phyloP scores from a whole-genome alignment of 2,113 vertebrate genomes.

The Chiloscyllium plagiosum region DNA sequence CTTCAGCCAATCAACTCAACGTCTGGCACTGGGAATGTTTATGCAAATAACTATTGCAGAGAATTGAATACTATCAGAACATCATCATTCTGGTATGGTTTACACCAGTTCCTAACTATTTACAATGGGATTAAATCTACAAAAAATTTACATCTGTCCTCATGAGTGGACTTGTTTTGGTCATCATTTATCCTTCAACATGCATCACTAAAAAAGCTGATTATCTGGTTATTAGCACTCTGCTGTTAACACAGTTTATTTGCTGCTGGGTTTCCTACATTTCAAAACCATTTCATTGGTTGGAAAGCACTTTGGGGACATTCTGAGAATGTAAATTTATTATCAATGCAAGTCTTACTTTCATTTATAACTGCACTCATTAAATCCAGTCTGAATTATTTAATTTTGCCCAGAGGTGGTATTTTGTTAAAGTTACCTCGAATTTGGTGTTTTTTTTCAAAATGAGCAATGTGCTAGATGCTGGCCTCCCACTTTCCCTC shows the following conservation, averaged over 20 bases:
- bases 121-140: background rate
- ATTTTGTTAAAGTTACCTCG: background rate
- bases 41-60: background rate
- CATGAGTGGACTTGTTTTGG: background rate
- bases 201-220: background rate
- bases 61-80: background rate
- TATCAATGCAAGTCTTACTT: background rate
- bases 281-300: background rate
- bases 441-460: background rate
- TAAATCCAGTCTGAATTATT: background rate
- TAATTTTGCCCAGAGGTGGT: background rate
- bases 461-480: no score
- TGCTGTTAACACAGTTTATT: background rate
- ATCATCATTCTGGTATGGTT: background rate
- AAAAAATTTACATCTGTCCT: background rate
- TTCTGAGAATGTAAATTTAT: background rate
- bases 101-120: slow-evolving; percentile 7
- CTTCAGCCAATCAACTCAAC: background rate
- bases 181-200: background rate
- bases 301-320: background rate
- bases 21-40: background rate
- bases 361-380: background rate
- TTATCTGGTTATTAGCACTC: background rate
- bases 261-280: background rate
- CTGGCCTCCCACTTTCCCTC: background rate